Conservation (phyloP, 2,797 vertebrate genomes). For the Hydrocynus forskahlii region DNA sequence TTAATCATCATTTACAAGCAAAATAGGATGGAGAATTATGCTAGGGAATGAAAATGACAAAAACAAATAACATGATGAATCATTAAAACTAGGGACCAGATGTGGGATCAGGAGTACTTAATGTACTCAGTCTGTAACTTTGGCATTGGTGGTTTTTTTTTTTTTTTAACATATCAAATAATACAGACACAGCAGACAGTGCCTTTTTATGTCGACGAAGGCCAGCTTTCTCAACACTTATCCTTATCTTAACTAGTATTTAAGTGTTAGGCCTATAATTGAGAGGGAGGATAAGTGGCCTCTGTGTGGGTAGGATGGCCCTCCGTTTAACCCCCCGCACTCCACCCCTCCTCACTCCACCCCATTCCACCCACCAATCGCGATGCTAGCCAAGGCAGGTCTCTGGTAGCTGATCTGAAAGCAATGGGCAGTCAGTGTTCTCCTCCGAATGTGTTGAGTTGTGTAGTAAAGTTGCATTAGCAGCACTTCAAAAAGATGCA, state of each 20-base stretch:
- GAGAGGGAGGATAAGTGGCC: no score
- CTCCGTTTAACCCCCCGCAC: no score
- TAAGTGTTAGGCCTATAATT: no score
- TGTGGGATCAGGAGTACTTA: neutral
- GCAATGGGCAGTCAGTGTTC: no score
- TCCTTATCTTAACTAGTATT: neutral
- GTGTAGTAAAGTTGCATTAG: no score
- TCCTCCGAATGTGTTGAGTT: no score
- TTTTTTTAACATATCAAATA: conserved; percentile 23
- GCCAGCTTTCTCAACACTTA: neutral
- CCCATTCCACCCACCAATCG: no score
- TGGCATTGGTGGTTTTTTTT: conserved; percentile 17
- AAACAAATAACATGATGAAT: neutral
- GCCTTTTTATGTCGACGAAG: neutral
- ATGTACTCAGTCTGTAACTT: conserved; percentile 10
- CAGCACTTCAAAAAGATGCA: no score
- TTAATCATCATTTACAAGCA: neutral
- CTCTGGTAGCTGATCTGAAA: no score
- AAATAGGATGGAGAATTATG: conserved; percentile 29
- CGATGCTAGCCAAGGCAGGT: no score
- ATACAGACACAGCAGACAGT: neutral
- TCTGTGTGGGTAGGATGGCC: no score
- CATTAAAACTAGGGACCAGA: conserved; percentile 8
- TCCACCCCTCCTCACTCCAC: no score
- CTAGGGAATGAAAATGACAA: conserved; percentile 2